Evolutionary conservation across 2,888 invertebrate species (phyloP).

Genomic region (Platycheirus rosarum): DNA sequence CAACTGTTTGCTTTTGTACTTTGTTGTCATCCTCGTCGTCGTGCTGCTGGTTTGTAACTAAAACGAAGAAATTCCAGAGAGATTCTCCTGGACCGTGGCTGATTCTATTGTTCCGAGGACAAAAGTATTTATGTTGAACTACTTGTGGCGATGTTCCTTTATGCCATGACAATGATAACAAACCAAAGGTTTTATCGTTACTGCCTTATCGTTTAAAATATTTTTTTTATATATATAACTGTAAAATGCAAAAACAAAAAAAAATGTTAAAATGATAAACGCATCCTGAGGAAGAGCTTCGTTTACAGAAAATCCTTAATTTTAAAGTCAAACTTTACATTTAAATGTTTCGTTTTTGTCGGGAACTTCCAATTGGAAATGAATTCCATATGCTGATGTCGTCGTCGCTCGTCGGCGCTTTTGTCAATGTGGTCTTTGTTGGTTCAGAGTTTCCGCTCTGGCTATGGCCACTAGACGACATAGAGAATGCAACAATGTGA

Average conservation of each 20-base stretch:
- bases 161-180: slow-evolving; percentile 27
- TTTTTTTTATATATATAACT: not conserved
- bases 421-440: not conserved
- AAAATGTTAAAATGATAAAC: slow-evolving; percentile 19
- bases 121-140: slow-evolving; percentile 72
- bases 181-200: slow-evolving; percentile 37
- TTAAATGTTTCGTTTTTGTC: slow-evolving; percentile 53
- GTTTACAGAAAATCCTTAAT: slow-evolving; percentile 41
- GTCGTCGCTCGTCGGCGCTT: not conserved
- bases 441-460: slow-evolving; percentile 12
- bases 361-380: slow-evolving; percentile 12
- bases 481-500: slow-evolving; percentile 51
- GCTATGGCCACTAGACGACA: slow-evolving; percentile 5
- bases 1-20: slow-evolving; percentile 63
- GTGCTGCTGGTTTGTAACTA: slow-evolving; percentile 12
- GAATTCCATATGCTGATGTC: slow-evolving; percentile 48
- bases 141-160: slow-evolving; percentile 64
- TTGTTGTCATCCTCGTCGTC: slow-evolving; percentile 16
- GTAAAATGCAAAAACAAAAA: slow-evolving; percentile 7
- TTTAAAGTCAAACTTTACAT: slow-evolving; percentile 61
- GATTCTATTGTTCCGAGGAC: slow-evolving; percentile 61
- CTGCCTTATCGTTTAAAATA: slow-evolving; percentile 21
- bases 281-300: slow-evolving; percentile 30
- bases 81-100: slow-evolving; percentile 43
- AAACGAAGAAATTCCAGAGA: slow-evolving; percentile 40